Evolutionary conservation across 2,113 vertebrate genomes (phyloP).

Genomic region (Lontra canadensis): DNA sequence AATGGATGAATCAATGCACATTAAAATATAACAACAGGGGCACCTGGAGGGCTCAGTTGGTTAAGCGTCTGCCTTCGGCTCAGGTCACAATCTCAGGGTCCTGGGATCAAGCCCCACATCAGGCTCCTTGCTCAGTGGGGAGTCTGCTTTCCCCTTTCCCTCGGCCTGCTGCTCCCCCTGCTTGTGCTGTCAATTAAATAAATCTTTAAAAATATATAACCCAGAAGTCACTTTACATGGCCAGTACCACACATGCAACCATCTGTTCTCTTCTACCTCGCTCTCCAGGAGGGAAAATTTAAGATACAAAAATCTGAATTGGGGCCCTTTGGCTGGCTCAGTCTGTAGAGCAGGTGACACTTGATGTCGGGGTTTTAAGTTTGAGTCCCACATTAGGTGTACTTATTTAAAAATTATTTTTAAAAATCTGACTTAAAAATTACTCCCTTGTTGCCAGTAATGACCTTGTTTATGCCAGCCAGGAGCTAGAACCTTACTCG

Average conservation of each 20-base stretch:
- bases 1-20: background rate
- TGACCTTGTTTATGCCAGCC: background rate
- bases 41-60: background rate
- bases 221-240: background rate
- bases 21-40: background rate
- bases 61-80: background rate
- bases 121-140: background rate
- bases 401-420: background rate
- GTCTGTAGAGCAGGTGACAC: background rate
- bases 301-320: background rate
- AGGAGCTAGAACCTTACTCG: background rate
- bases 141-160: background rate
- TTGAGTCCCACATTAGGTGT: background rate
- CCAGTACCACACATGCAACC: background rate
- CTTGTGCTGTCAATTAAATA: background rate
- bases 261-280: background rate
- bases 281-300: background rate
- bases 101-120: background rate
- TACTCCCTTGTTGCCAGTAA: background rate
- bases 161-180: background rate
- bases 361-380: background rate
- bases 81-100: background rate
- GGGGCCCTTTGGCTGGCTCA: background rate
- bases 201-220: background rate
- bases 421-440: background rate